These are phyloP conservation scores for Danio jaintianensis DNA, from an alignment of 2,797 vertebrate species.

Conservation along the genomic window DNA sequence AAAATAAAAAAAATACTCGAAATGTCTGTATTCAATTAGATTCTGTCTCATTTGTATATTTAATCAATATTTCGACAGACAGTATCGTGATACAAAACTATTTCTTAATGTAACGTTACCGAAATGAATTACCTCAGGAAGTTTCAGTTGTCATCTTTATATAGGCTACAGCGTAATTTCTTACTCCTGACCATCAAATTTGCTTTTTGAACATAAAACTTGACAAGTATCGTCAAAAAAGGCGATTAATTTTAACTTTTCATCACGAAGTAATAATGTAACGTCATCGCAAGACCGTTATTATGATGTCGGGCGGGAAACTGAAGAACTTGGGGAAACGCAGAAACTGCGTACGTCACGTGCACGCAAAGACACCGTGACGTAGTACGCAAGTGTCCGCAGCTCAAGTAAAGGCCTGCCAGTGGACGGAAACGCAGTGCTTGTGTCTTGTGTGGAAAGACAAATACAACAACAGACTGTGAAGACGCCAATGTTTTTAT, in stretches of 20 bases:
- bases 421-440: conserved; percentile 68
- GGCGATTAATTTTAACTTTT: not conserved
- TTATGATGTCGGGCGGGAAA: conserved; percentile 65
- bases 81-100: not conserved
- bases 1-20: too few species aligned
- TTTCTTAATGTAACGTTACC: not conserved
- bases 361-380: conserved; percentile 69
- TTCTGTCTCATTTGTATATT: too few species aligned
- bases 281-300: conserved; percentile 44
- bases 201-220: not conserved
- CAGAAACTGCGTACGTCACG: conserved; percentile 73
- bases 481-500: conserved; percentile 60
- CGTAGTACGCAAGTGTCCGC: conserved; percentile 68
- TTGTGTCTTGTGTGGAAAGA: conserved; percentile 51
- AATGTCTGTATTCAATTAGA: not conserved
- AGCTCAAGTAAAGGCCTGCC: conserved; percentile 64
- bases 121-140: not conserved
- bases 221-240: not conserved
- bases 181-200: not conserved
- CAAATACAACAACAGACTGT: conserved; percentile 46
- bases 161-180: too few species aligned
- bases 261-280: not conserved
- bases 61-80: not conserved
- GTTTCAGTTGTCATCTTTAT: not conserved
- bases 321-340: conserved; percentile 69